These are phyloP conservation scores for Epicauta chinensis DNA, from an alignment of 1,140 invertebrate species.

Conservation along the genomic window DNA sequence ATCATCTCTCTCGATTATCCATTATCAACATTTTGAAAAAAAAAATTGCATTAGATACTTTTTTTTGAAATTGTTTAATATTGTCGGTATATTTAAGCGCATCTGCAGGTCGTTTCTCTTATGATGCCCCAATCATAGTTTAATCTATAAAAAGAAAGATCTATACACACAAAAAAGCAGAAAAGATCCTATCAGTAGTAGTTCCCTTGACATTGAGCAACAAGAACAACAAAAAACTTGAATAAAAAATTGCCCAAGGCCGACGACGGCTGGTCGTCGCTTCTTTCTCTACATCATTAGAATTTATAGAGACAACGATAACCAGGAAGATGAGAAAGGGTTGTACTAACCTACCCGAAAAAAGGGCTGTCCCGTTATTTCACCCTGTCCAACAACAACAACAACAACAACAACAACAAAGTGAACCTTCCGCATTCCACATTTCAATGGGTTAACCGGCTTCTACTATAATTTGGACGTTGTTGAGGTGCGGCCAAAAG, in stretches of 20 bases:
- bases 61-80: too few relatives aligned
- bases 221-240: slow-evolving; percentile 17
- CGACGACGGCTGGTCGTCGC: slow-evolving; percentile 8
- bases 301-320: slow-evolving; percentile 7
- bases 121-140: too few relatives aligned
- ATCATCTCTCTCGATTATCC: too few relatives aligned
- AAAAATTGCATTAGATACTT: too few relatives aligned
- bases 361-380: slow-evolving; percentile 26
- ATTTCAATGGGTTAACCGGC: slow-evolving; percentile 24
- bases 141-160: too few relatives aligned
- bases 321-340: slow-evolving; percentile 17
- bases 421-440: slow-evolving; percentile 27
- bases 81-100: too few relatives aligned
- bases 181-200: too few relatives aligned
- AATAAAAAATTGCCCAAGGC: slow-evolving; percentile 20
- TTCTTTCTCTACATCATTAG: too few relatives aligned
- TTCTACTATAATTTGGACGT: slow-evolving; percentile 4
- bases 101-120: too few relatives aligned
- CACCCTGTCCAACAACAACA: slow-evolving; percentile 23
- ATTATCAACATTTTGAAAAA: too few relatives aligned
- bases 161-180: too few relatives aligned
- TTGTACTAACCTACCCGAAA: slow-evolving; percentile 27
- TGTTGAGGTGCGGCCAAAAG: slow-evolving; percentile 1
- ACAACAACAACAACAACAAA: too few relatives aligned
- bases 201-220: not conserved